phyloP scores from a whole-genome alignment of 2,113 vertebrate species.

The Xenotilapia longispinis region DNA sequence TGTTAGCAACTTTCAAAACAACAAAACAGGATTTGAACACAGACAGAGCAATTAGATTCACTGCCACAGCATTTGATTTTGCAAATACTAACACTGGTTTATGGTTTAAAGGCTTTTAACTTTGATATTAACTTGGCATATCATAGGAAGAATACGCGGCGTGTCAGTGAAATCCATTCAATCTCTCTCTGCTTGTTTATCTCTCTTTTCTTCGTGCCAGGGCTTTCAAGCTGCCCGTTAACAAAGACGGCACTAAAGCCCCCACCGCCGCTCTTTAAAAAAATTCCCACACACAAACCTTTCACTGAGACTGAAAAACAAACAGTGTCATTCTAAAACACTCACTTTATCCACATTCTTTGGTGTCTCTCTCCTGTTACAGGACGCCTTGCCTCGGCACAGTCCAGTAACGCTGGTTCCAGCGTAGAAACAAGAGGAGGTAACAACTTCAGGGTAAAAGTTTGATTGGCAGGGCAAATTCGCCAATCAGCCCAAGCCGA shows the following conservation, averaged over 20 bases:
- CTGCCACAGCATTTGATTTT: not conserved
- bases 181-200: not conserved
- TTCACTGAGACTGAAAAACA: not conserved
- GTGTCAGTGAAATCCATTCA: slow-evolving; percentile 45
- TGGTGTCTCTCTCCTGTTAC: slow-evolving; percentile 8
- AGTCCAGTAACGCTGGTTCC: slow-evolving; percentile 28
- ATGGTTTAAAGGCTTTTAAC: not conserved
- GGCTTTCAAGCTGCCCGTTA: slow-evolving; percentile 20
- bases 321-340: slow-evolving; percentile 43
- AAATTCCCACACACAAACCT: not conserved
- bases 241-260: slow-evolving; percentile 25
- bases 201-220: not conserved
- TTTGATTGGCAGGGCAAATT: slow-evolving; percentile 22
- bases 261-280: not conserved
- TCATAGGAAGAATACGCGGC: not conserved
- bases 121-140: not conserved
- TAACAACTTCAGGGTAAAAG: slow-evolving; percentile 23
- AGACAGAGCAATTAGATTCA: not conserved
- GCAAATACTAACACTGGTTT: not conserved
- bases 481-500: slow-evolving; percentile 16
- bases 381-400: slow-evolving; percentile 21
- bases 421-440: slow-evolving; percentile 10
- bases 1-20: not conserved
- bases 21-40: not conserved
- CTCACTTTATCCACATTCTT: slow-evolving; percentile 70